These are phyloP conservation scores for Halcyon chelicuti DNA, from an alignment of 2,797 vertebrate genomes.

Conservation along the genomic window DNA sequence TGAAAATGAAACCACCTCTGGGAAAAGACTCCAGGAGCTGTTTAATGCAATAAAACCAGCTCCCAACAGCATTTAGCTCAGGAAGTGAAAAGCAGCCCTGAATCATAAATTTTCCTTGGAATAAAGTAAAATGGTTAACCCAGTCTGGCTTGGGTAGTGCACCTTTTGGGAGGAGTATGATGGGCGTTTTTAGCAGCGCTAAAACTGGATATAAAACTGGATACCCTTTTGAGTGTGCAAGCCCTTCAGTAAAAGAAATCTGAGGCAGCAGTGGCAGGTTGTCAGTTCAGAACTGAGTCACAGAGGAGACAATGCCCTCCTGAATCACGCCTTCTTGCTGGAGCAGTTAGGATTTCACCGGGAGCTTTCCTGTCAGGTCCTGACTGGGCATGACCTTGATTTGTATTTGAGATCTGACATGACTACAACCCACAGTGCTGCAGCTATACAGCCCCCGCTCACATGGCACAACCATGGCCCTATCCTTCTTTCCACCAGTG, in stretches of 20 bases:
- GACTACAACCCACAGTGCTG: not conserved
- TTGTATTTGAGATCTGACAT: not conserved
- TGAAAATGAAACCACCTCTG: not conserved
- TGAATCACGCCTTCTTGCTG: conserved; percentile 51
- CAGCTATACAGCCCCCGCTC: not conserved
- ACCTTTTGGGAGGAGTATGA: not conserved
- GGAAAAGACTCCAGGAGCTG: not conserved
- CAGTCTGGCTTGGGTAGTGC: not conserved
- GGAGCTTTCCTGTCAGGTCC: conserved; percentile 45
- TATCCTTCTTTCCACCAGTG: not conserved
- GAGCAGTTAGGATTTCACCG: not conserved
- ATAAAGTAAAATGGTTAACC: not conserved
- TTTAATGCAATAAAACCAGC: not conserved
- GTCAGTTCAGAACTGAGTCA: conserved; percentile 48
- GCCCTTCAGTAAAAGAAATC: not conserved
- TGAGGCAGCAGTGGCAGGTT: not conserved
- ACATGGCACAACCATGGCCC: not conserved
- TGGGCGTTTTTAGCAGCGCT: not conserved
- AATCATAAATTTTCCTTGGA: not conserved
- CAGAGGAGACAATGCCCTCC: not conserved
- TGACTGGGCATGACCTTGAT: conserved; percentile 56
- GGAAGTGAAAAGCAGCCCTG: not conserved
- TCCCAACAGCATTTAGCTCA: not conserved
- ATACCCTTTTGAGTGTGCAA: not conserved
- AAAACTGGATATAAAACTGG: not conserved